phyloP scores from a whole-genome alignment of 2,797 vertebrate genomes.

The Odontamblyopus lacepedii region DNA sequence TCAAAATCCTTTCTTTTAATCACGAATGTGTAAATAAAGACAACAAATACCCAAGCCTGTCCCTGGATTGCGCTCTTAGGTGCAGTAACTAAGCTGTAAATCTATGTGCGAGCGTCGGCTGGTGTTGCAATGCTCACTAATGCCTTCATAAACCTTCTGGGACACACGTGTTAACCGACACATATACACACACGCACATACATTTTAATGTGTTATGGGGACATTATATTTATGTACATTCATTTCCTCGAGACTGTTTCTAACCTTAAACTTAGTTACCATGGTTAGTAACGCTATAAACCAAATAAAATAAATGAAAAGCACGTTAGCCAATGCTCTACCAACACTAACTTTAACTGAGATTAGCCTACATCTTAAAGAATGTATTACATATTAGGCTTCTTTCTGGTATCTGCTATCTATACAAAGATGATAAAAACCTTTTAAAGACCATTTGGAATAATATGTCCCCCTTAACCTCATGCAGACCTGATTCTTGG shows the following conservation, averaged over 20 bases:
- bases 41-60: constrained; percentile 11
- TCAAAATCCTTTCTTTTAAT: constrained; percentile 9
- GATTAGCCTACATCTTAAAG: no score
- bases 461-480: no score
- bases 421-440: no score
- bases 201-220: background rate
- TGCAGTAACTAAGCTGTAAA: constrained; percentile 37
- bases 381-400: no score
- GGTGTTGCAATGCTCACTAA: constrained; percentile 33
- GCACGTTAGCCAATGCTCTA: no score
- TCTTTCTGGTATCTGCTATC: no score
- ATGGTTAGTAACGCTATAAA: background rate
- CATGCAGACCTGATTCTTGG: no score
- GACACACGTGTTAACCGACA: background rate
- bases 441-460: no score
- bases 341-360: no score
- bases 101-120: constrained; percentile 28
- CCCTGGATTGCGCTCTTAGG: constrained; percentile 7
- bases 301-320: background rate
- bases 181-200: background rate
- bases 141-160: constrained; percentile 24
- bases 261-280: background rate
- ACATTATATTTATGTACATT: background rate
- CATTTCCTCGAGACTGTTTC: background rate
- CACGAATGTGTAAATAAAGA: constrained; percentile 21